Conservation (phyloP, 2,113 vertebrate genomes). For the Microtus richardsoni region DNA sequence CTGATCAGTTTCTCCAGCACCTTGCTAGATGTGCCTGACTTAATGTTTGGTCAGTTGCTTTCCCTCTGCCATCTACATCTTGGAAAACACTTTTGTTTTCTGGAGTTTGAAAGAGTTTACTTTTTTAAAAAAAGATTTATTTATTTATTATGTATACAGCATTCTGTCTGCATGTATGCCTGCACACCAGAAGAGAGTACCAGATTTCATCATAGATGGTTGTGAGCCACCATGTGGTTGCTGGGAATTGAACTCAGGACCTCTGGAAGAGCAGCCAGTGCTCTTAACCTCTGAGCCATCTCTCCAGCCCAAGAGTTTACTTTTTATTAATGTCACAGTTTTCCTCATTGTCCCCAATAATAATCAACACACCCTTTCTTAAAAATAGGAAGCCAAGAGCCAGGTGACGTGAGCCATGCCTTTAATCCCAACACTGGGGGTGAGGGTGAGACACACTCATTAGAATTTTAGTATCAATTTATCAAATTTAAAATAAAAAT, state of each 20-base stretch:
- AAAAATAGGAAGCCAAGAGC: not conserved
- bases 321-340: not conserved
- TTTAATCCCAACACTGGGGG: not conserved
- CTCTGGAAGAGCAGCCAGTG: too few species aligned
- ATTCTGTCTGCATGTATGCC: too few species aligned
- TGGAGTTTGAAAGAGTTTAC: not conserved
- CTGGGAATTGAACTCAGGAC: too few species aligned
- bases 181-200: too few species aligned
- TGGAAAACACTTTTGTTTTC: not conserved
- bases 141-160: too few species aligned
- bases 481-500: not conserved
- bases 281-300: too few species aligned
- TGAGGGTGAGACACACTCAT: not conserved
- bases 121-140: too few species aligned
- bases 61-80: too few species aligned
- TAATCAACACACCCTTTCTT: too few species aligned
- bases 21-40: not conserved
- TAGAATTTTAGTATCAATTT: not conserved
- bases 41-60: not conserved
- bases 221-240: too few species aligned
- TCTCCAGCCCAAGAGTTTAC: too few species aligned
- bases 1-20: not conserved
- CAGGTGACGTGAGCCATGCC: not conserved
- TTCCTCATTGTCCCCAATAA: not conserved
- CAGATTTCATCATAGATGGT: too few species aligned